Conservation (phyloP, 2,797 vertebrate species). For the Cyprinella venusta region DNA sequence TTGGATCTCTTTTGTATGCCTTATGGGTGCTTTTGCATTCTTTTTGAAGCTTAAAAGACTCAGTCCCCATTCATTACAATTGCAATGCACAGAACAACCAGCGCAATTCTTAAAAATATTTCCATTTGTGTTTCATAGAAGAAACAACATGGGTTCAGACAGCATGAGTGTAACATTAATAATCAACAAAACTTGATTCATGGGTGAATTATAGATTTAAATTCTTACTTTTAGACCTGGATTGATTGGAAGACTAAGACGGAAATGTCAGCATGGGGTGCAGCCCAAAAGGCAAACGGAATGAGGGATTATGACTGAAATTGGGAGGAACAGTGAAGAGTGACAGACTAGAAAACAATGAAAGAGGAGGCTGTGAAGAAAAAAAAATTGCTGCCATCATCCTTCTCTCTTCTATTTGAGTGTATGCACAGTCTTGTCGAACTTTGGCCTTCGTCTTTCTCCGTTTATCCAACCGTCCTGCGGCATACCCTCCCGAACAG, state of each 20-base stretch:
- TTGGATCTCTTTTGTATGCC: not conserved
- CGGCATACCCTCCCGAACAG: slow-evolving; percentile 52
- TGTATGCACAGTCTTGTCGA: slow-evolving; percentile 25
- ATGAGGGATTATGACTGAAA: not conserved
- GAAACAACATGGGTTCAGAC: not conserved
- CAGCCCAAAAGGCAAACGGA: not conserved
- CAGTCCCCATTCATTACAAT: not conserved
- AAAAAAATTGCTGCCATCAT: slow-evolving; percentile 34
- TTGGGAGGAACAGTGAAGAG: slow-evolving; percentile 20
- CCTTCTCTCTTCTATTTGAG: slow-evolving; percentile 6
- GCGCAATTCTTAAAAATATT: not conserved
- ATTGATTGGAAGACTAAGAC: too few relatives aligned
- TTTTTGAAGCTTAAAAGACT: not conserved
- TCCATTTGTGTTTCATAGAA: not conserved
- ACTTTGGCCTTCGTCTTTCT: slow-evolving; percentile 64
- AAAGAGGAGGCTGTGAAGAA: slow-evolving; percentile 5
- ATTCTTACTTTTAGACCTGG: too few relatives aligned
- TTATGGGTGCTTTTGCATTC: not conserved
- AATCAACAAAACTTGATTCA: not conserved
- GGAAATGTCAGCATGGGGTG: not conserved
- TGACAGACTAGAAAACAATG: slow-evolving; percentile 42
- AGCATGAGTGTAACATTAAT: not conserved
- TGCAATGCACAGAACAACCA: not conserved
- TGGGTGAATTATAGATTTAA: not conserved
- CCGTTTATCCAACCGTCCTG: slow-evolving; percentile 67